phyloP scores from a whole-genome alignment of 1,140 invertebrate genomes.

The Ptiloglossa arizonensis region DNA sequence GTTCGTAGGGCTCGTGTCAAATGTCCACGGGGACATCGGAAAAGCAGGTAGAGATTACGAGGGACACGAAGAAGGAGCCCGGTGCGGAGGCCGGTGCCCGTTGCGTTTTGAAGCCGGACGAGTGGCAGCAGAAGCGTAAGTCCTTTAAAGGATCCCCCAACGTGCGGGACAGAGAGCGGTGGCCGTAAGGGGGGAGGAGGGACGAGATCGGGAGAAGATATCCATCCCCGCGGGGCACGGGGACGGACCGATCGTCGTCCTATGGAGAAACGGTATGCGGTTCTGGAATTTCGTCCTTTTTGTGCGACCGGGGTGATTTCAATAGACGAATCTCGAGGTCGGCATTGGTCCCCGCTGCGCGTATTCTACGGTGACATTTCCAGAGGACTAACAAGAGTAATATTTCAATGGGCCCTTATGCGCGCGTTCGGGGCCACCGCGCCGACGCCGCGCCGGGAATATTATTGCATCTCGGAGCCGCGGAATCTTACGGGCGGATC shows the following conservation, averaged over 20 bases:
- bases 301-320: conserved; percentile 63
- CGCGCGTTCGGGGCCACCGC: not conserved
- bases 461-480: conserved; percentile 14
- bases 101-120: conserved; percentile 39
- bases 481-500: conserved; percentile 38
- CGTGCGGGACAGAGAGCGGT: not conserved
- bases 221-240: conserved; percentile 44
- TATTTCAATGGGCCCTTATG: conserved; percentile 52
- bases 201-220: conserved; percentile 61
- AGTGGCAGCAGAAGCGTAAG: conserved; percentile 33
- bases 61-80: conserved; percentile 49
- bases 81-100: conserved; percentile 43
- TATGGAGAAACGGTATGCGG: conserved; percentile 71
- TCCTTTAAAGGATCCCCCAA: conserved; percentile 50
- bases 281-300: conserved; percentile 76
- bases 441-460: conserved; percentile 1
- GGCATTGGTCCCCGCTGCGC: conserved; percentile 65
- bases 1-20: conserved; percentile 41
- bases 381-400: conserved; percentile 51
- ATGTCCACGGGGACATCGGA: conserved; percentile 44
- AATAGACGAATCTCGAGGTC: conserved; percentile 67
- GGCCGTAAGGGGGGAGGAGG: not conserved
- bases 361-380: conserved; percentile 65
- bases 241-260: conserved; percentile 63
- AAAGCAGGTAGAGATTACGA: conserved; percentile 65